Percentiles rank a stretch among this genome's conserved stretches.
Evolutionary conservation across 2,797 vertebrate genomes (phyloP).

Genomic region (Alauda arvensis): DNA sequence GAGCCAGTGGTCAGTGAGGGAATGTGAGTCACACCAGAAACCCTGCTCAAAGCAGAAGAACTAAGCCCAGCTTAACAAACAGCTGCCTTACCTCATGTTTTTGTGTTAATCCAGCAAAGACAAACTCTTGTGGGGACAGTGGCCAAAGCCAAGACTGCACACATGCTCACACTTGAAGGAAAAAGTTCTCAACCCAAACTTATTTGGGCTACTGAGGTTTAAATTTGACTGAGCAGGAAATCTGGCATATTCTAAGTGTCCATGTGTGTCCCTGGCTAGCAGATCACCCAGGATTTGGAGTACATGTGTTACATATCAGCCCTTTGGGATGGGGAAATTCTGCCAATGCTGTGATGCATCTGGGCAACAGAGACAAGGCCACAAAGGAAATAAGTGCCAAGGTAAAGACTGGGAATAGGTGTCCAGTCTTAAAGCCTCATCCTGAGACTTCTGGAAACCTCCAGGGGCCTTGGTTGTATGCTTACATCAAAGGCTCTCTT

Average conservation of each 20-base stretch:
- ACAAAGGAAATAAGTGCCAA: background rate
- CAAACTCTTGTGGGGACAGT: background rate
- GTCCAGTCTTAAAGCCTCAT: background rate
- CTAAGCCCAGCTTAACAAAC: background rate
- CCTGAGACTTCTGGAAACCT: background rate
- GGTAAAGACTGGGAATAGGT: background rate
- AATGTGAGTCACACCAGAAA: background rate
- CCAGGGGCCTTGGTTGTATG: background rate
- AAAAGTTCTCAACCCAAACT: background rate
- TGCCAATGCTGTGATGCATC: fast-evolving
- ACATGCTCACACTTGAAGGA: background rate
- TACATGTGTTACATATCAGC: background rate
- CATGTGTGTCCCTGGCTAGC: background rate
- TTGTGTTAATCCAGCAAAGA: background rate
- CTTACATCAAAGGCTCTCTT: fast-evolving
- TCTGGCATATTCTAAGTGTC: background rate
- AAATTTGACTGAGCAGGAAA: background rate
- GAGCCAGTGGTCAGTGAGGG: background rate
- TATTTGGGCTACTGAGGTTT: background rate
- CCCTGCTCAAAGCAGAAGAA: background rate
- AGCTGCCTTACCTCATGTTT: fast-evolving
- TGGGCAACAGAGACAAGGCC: background rate
- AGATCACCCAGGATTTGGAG: background rate
- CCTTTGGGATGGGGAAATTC: background rate
- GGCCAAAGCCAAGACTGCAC: background rate